Conservation (phyloP, 2,113 vertebrate genomes). For the rabbit (Oryctolagus cuniculus) region DNA sequence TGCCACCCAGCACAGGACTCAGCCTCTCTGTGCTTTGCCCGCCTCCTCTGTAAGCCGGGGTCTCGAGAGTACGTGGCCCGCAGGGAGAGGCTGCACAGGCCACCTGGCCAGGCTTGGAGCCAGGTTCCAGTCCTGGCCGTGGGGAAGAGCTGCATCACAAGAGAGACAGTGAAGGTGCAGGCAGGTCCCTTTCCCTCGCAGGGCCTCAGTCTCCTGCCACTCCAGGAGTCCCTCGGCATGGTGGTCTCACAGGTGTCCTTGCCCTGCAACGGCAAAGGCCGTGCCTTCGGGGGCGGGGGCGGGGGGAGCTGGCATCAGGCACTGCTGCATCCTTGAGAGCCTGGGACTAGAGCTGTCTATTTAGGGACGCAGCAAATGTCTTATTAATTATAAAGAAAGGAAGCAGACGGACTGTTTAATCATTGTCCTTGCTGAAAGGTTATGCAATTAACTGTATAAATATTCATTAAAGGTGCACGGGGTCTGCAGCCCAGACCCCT, state of each 20-base stretch:
- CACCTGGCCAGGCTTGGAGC: not conserved
- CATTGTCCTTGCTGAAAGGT: constrained; percentile 88
- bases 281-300: not conserved
- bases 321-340: constrained; percentile 82
- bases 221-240: not conserved
- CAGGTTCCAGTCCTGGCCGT: accelerated
- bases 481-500: not conserved
- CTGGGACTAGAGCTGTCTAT: constrained; percentile 88
- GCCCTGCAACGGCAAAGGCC: not conserved
- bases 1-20: not conserved
- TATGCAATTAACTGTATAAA: constrained; percentile 86
- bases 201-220: not conserved
- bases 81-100: not conserved
- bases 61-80: too few species aligned
- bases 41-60: not conserved
- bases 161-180: not conserved
- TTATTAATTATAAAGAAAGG: constrained; percentile 89
- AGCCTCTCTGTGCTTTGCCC: not conserved
- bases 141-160: not conserved
- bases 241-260: not conserved
- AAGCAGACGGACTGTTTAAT: constrained; percentile 87
- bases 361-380: constrained; percentile 87
- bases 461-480: constrained; percentile 85
- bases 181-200: not conserved
- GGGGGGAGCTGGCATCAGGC: constrained; percentile 73